These are phyloP conservation scores for Tyrannus savana DNA, from an alignment of 2,113 vertebrate genomes.

Conservation along the genomic window DNA sequence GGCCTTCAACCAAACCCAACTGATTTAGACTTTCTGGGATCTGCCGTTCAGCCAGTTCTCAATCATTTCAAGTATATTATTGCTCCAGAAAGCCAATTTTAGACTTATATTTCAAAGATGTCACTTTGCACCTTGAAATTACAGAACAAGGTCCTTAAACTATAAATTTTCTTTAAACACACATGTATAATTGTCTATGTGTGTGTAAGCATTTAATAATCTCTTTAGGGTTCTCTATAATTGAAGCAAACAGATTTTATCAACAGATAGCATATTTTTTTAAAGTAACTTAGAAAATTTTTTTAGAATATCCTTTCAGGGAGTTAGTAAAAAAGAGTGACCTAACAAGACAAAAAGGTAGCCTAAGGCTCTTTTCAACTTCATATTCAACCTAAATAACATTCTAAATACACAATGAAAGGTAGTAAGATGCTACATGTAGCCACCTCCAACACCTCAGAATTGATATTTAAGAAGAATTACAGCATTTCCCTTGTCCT, in stretches of 20 bases:
- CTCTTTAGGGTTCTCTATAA: not conserved
- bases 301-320: not conserved
- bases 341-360: not conserved
- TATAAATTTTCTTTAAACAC: not conserved
- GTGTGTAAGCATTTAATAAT: not conserved
- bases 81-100: not conserved
- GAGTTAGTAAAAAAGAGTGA: not conserved
- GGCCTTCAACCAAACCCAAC: not conserved
- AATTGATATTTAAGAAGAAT: not conserved
- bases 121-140: not conserved
- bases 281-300: fast-evolving
- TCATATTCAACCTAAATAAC: not conserved
- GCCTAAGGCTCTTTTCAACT: not conserved
- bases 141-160: not conserved
- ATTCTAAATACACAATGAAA: not conserved
- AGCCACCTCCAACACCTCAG: not conserved
- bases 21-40: not conserved
- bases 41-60: not conserved
- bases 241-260: not conserved
- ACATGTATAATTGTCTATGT: not conserved
- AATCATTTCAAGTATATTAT: not conserved
- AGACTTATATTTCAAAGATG: not conserved
- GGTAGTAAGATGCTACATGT: not conserved
- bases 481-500: not conserved
- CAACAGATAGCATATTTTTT: not conserved